These are phyloP conservation scores for Epistrophe grossulariae DNA, from an alignment of 2,888 invertebrate species.

Conservation along the genomic window DNA sequence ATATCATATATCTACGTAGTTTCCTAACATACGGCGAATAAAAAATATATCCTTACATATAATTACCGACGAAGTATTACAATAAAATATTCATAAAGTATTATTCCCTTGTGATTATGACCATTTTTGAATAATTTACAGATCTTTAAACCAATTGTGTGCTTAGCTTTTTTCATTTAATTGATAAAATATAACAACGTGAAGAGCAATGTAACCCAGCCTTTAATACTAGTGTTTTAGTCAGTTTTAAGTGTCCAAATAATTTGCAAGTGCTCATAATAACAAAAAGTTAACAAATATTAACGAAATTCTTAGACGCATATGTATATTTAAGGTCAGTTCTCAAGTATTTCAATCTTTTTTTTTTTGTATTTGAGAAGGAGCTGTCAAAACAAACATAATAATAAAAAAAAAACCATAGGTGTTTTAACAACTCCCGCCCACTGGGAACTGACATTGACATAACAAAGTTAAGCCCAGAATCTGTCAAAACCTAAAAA, in stretches of 20 bases:
- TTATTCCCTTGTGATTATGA: conserved; percentile 24
- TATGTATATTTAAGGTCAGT: conserved; percentile 41
- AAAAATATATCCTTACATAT: neutral
- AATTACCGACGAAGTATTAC: conserved; percentile 7
- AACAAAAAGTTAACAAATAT: conserved; percentile 28
- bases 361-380: neutral
- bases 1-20: neutral
- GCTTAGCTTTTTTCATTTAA: conserved; percentile 1
- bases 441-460: conserved; percentile 60
- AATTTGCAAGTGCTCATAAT: conserved; percentile 12
- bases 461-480: conserved; percentile 26
- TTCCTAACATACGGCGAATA: conserved; percentile 60
- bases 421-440: conserved; percentile 9
- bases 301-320: conserved; percentile 33
- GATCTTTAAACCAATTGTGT: conserved; percentile 21
- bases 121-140: conserved; percentile 10
- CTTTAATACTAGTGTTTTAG: conserved; percentile 7
- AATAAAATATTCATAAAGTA: conserved; percentile 10
- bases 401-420: conserved; percentile 13
- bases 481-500: conserved; percentile 44
- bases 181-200: conserved; percentile 8
- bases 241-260: conserved; percentile 11
- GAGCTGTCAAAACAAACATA: conserved; percentile 65
- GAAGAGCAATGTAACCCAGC: conserved; percentile 22
- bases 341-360: neutral